Evolutionary conservation across 2,113 vertebrate genomes (phyloP), one percentile per base, ranked within the genome.

Genomic region (Smithornis capensis): DNA sequence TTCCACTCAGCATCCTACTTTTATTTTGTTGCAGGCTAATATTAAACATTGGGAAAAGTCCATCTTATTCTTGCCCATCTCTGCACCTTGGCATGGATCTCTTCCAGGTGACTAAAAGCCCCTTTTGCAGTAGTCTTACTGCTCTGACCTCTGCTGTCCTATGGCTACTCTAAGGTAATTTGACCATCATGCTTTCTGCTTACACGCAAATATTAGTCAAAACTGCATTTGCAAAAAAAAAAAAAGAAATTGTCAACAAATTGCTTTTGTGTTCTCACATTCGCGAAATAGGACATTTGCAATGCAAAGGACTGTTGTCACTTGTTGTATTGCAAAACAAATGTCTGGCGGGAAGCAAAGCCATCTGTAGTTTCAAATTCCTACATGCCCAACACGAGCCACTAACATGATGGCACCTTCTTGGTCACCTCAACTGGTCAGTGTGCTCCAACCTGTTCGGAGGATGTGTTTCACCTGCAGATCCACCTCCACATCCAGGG

Each of bases 321-420:
- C 81, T 75, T 42, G 68, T 63, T 63, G 35, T 42, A 27, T 81
- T 94, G 68, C 82, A 95, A 93, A 96, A 92, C 10, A 31, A 28
- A 35, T 24, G 86, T 92, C 83, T 94, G 85, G 29, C 52, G 83
- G 83, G 85, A 93, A 80, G 71, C 5, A 0, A 57, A 86, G 24
- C 64, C 4, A 4, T n/a, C 64, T 89, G 57, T 67, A 71, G 53
- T 94, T 94, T 92, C 85, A 81, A 9, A 95, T 86, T 89, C 49
- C 44, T 74, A 33, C 80, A 33, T 87, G 64, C 79, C 52, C 44
- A 10, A 38, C 17, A n/a, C 27, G 31, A 44, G 67, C 29, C 60
- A 24, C 44, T 83, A 68, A 38, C 10, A 9, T 68, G 71, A 29
- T 23, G 23, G 44, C 59, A 86, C 40, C 44, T 89, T 74, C 76